Conservation (phyloP, 2,888 invertebrate genomes). For the Poecilus cupreus region DNA sequence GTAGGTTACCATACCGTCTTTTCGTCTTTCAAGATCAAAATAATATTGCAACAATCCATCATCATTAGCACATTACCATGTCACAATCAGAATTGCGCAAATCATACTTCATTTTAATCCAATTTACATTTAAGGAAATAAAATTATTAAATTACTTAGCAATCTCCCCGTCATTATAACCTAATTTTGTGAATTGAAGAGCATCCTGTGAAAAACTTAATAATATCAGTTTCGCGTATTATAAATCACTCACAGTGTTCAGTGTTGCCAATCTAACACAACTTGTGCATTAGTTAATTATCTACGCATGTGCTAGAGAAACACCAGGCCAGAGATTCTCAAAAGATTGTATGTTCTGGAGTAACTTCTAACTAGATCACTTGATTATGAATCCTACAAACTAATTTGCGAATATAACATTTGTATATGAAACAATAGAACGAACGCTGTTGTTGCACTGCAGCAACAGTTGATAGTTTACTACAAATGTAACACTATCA, state of each 20-base stretch:
- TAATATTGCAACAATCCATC: constrained; percentile 28
- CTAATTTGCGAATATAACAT: too few species aligned
- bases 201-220: background rate
- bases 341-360: too few species aligned
- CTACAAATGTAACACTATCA: too few species aligned
- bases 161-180: constrained; percentile 8
- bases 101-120: constrained; percentile 29
- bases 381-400: too few species aligned
- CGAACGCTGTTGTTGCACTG: too few species aligned
- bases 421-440: too few species aligned
- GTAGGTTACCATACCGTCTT: background rate
- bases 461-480: too few species aligned
- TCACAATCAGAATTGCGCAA: constrained; percentile 2
- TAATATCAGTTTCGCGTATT: constrained; percentile 40
- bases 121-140: constrained; percentile 18
- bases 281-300: constrained; percentile 48
- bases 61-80: constrained; percentile 24
- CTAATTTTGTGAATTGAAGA: constrained; percentile 9
- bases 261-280: constrained; percentile 2
- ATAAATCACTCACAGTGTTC: constrained; percentile 34
- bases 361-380: too few species aligned
- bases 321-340: background rate
- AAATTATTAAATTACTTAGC: constrained; percentile 16
- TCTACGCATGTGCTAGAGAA: background rate
- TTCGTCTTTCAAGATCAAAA: background rate